Evolutionary conservation across 2,797 vertebrate species (phyloP), one percentile per base, ranked within the genome.

Genomic region (Thalassophryne amazonica): DNA sequence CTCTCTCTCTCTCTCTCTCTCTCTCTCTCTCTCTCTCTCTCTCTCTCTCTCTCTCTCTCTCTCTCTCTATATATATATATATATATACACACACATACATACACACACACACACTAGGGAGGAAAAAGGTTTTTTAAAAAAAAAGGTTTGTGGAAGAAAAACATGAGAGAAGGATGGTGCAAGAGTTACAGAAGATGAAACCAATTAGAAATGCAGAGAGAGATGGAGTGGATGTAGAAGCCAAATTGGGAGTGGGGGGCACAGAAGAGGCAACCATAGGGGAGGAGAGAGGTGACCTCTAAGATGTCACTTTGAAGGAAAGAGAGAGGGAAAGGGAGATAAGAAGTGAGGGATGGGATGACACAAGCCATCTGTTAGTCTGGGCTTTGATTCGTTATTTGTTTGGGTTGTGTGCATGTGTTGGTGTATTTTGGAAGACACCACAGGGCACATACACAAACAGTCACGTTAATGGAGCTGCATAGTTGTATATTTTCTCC

Each of bases 361-460:
- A 81, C 83, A 73, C 48, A 8, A 60, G 61, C 81, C 77, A 81
- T 84, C 84, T 85, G 85, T 86, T 83, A 68, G 70, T 78, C 73
- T 78, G 70, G 69, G 77, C 70, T 73, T 38, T 37, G 42, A 36
- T 59, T 69, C 21, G 7, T 37, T 53, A 60, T 82, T 74, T 85
- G 74, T 80, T 75, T 74, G 57, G 54, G 40, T 71, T 63, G 58
- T 60, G 65, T 42, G 42, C 39, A 37, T 68, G 67, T 73, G 66
- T 65, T 55, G 13, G 60, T 64, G 48, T 69, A 20, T 70, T 75
- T 74, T 75, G 74, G 67, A 65, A 67, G 42, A 67, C 28, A 18
- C 63, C 53, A 40, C 46, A 54, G 41, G 42, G 16, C 42, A 33
- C 19, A 32, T 14, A 48, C 27, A 11, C 37, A 39, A 49, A 31